phyloP scores from a whole-genome alignment of 2,797 vertebrate genomes.

The Coranthus polyacanthus region DNA sequence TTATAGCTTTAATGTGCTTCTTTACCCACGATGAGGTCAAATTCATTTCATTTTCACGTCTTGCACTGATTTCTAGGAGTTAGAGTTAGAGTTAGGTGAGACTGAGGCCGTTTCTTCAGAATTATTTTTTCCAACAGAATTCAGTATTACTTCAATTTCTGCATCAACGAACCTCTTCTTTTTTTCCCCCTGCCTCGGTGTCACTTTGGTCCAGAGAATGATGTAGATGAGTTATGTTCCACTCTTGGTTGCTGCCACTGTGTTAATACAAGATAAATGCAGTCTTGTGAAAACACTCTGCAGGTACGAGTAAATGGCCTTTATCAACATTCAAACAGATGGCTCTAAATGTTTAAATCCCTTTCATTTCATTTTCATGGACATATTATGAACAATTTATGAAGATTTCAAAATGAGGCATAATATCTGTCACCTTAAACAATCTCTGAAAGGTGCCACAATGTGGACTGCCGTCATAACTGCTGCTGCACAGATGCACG shows the following conservation, averaged over 20 bases:
- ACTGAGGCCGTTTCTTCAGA: too few species aligned
- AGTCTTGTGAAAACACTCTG: background rate
- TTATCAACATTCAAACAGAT: slow-evolving; percentile 3
- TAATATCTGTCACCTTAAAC: background rate
- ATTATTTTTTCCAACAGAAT: slow-evolving; percentile 2
- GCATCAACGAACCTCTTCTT: slow-evolving; percentile 11
- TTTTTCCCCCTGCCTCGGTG: slow-evolving; percentile 1
- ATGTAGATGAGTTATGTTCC: slow-evolving; percentile 15
- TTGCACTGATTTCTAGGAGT: background rate
- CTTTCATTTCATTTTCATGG: slow-evolving; percentile 1
- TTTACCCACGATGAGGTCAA: too few species aligned
- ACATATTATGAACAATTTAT: background rate
- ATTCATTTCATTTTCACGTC: too few species aligned
- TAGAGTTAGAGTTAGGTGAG: too few species aligned
- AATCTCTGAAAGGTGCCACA: too few species aligned
- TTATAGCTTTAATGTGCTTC: too few species aligned
- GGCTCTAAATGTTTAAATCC: background rate
- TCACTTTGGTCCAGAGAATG: slow-evolving; percentile 1
- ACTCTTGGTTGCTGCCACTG: background rate
- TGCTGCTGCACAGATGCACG: too few species aligned
- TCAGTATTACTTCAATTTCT: slow-evolving; percentile 20
- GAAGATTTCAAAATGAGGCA: background rate
- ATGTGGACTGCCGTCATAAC: too few species aligned
- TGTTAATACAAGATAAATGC: slow-evolving; percentile 16
- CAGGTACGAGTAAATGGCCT: background rate